These are phyloP conservation scores for Halictus ligatus DNA, from an alignment of 2,888 invertebrate species.

Conservation along the genomic window DNA sequence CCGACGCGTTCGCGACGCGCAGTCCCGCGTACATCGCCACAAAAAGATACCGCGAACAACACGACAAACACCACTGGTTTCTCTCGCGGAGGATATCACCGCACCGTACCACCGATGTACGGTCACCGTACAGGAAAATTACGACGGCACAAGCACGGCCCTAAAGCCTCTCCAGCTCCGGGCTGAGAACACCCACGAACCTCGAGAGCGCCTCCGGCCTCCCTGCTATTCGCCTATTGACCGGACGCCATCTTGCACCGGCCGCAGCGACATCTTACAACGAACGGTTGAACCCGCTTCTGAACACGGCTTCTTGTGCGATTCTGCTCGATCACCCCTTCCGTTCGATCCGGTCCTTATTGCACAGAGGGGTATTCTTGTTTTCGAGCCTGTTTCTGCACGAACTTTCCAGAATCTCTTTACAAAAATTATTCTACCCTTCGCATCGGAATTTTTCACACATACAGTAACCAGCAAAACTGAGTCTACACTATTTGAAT, in stretches of 20 bases:
- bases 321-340: not conserved
- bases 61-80: not conserved
- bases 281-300: not conserved
- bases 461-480: too few relatives aligned
- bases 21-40: constrained; percentile 10
- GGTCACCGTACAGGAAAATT: constrained; percentile 8
- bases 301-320: not conserved
- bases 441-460: too few relatives aligned
- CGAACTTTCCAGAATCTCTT: too few relatives aligned
- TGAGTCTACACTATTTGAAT: too few relatives aligned
- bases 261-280: constrained; percentile 38
- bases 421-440: too few relatives aligned
- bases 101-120: constrained; percentile 5
- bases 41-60: not conserved
- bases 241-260: constrained; percentile 74
- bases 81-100: not conserved
- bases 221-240: constrained; percentile 76
- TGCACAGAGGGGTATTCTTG: not conserved
- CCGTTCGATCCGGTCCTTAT: not conserved
- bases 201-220: constrained; percentile 68
- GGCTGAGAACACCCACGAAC: constrained; percentile 68
- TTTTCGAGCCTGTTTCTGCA: too few relatives aligned
- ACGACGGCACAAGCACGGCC: constrained; percentile 29
- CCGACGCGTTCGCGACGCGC: constrained; percentile 47
- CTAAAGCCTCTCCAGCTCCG: constrained; percentile 63